Evolutionary conservation across 2,797 vertebrate species (phyloP).

Genomic region (Tangara arthus): DNA sequence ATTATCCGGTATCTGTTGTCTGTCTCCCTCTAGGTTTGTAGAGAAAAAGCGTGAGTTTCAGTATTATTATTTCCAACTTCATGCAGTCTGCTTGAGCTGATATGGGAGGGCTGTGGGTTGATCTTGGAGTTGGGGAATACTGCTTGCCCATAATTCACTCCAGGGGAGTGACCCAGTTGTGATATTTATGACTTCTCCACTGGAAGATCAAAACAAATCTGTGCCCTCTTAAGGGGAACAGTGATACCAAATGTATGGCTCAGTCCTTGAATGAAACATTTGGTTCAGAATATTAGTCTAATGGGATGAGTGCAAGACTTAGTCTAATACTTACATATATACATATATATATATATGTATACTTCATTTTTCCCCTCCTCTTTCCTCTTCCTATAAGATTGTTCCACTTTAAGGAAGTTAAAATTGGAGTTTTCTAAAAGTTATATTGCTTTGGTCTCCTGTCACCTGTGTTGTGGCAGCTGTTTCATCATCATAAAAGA

Average conservation of each 20-base stretch:
- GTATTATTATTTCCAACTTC: neutral
- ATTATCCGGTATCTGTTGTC: neutral
- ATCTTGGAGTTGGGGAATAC: neutral
- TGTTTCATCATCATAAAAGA: constrained; percentile 21
- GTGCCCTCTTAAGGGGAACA: neutral
- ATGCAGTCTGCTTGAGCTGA: neutral
- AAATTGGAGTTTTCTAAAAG: neutral
- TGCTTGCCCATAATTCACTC: neutral
- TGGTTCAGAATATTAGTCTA: neutral
- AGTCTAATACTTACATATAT: neutral
- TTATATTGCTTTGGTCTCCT: neutral
- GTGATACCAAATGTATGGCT: neutral
- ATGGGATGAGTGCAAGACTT: neutral
- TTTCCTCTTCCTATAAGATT: neutral
- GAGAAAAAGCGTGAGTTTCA: neutral
- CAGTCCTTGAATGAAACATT: neutral
- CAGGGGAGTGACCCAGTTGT: neutral
- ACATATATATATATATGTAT: neutral
- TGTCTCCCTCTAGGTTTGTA: neutral
- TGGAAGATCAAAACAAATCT: neutral
- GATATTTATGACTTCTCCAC: neutral
- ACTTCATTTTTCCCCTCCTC: neutral
- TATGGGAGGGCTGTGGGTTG: neutral
- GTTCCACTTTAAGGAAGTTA: neutral
- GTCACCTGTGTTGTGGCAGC: neutral